Evolutionary conservation across 2,113 vertebrate genomes (phyloP).

Genomic region (Lycaon pictus): DNA sequence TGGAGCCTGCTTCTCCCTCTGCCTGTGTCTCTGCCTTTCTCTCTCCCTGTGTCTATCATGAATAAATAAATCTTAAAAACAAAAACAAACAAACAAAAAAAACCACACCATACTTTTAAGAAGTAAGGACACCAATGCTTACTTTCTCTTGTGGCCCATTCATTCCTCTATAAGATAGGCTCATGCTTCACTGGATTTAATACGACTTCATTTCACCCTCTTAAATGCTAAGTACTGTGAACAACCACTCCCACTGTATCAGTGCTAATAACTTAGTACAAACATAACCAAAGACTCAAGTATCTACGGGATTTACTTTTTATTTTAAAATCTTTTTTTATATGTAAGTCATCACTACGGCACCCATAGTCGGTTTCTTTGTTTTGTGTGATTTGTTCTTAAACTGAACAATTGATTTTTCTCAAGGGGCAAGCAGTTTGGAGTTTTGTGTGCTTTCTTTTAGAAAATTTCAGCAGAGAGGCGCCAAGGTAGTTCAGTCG

Average conservation of each 20-base stretch:
- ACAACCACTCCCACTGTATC: background rate
- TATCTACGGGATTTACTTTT: constrained; percentile 17
- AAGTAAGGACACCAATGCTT: constrained; percentile 28
- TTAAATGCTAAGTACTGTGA: constrained; percentile 20
- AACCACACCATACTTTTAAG: background rate
- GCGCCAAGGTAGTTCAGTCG: background rate
- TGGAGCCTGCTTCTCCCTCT: too few species aligned
- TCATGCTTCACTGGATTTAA: background rate
- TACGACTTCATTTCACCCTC: constrained; percentile 49
- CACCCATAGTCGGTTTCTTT: background rate
- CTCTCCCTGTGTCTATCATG: too few species aligned
- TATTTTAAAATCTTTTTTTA: background rate
- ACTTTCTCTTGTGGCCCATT: background rate
- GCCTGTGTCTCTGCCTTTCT: too few species aligned
- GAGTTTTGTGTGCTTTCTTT: background rate
- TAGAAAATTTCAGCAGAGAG: constrained; percentile 21
- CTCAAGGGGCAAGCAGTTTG: background rate
- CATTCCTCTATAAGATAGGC: background rate
- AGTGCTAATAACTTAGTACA: constrained; percentile 35
- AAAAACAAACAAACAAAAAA: too few species aligned
- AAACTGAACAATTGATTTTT: constrained; percentile 15
- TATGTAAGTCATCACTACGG: background rate
- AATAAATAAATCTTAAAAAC: too few species aligned
- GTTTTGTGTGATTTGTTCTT: background rate
- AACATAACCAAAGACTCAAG: constrained; percentile 50